Percentiles rank a stretch among this genome's conserved stretches.
Evolutionary conservation across 2,888 invertebrate genomes (phyloP).

Genomic region (Tinea pellionella): DNA sequence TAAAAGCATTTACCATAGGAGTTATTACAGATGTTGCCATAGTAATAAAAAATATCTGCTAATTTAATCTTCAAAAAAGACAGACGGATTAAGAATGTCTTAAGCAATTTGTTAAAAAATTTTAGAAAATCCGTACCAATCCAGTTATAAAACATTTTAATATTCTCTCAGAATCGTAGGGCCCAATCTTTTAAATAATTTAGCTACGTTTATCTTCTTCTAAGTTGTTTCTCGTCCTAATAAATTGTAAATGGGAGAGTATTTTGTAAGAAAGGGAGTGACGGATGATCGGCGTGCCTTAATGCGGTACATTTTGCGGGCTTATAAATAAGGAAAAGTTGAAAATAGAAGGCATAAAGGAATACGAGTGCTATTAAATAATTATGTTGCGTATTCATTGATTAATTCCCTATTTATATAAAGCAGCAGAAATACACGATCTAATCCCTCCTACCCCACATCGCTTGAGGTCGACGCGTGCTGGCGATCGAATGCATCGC

Average conservation of each 20-base stretch:
- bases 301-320: conserved; percentile 16
- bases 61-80: too few relatives aligned
- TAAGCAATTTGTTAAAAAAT: conserved; percentile 11
- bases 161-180: conserved; percentile 16
- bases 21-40: too few relatives aligned
- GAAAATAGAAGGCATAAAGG: conserved; percentile 10
- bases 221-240: conserved; percentile 17
- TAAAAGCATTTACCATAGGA: too few relatives aligned
- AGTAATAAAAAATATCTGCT: too few relatives aligned
- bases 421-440: too few relatives aligned
- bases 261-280: conserved; percentile 14
- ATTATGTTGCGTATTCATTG: background rate
- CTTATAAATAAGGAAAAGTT: conserved; percentile 10
- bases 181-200: conserved; percentile 20
- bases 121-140: conserved; percentile 11
- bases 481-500: too few relatives aligned
- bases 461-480: too few relatives aligned
- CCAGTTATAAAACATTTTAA: conserved; percentile 15
- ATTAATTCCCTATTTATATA: background rate
- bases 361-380: conserved; percentile 22
- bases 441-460: too few relatives aligned
- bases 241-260: conserved; percentile 18
- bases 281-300: conserved; percentile 17
- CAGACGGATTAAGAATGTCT: background rate
- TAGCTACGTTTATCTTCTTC: conserved; percentile 18